Base-by-base conservation (phyloP, 1,140 invertebrate genomes). In the Bombus sylvicola region DNA sequence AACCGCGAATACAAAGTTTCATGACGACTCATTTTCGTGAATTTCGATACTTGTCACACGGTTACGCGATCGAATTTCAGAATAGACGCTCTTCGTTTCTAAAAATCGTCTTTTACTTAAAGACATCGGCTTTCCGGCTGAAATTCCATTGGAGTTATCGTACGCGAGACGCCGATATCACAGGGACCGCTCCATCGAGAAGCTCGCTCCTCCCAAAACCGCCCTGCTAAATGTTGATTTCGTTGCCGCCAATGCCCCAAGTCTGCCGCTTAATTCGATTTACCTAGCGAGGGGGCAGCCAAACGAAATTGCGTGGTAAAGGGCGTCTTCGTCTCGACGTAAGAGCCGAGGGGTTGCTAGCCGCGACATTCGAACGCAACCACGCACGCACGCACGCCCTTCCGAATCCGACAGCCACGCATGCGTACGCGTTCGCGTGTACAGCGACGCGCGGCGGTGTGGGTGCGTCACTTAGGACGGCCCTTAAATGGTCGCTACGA, bases 191-290 rank as follows among this genome's bases (percentile, higher is more conserved):
- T 53, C 18, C 47, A 22, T 53, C 47, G 47, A 53, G 47, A 12
- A 53, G 72, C 72, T n/a, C 43, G 12, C 73, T 31, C 28, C 64
- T 25, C 37, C 66, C 74, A 71, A 75, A 53, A 43, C 37, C 57
- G 57, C n/a, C 71, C 84, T 59, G 41, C 47, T 81, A 72, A 88
- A 82, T 64, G 86, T 77, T 81, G 88, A 90, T 90, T 90, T 71
- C 47, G 82, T 76, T 68, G 62, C 83, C 53, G 84, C 72, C 83
- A 68, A 86, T 83, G 68, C 62, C 76, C 69, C 62, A 72, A 78
- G 79, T 84, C 71, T 77, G 87, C 78, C 83, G 43, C 43, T 82
- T 91, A 90, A 91, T 91, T 90, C 83, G 87, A 91, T 90, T 90
- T 88, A 82, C 57, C 47, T 82, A 80, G 77, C 81, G 39, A 83